A percentile compares a stretch with the other conserved stretches of the same genome.
Evolutionary conservation across 2,113 vertebrate genomes (phyloP).

Genomic region (Chlorodrepanis virens): DNA sequence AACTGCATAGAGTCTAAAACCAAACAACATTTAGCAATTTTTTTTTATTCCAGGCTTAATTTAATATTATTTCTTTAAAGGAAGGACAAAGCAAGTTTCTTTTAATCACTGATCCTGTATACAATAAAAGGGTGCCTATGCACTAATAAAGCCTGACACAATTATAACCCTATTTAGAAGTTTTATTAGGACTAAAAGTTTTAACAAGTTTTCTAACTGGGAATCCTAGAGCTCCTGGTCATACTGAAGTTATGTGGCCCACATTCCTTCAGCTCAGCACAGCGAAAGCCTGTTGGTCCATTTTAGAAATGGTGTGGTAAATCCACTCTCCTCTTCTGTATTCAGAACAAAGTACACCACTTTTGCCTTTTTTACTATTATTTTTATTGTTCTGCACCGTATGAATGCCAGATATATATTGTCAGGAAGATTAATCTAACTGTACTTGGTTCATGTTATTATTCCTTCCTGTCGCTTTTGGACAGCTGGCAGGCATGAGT

Average conservation of each 20-base stretch:
- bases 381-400: neutral
- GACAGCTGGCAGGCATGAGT: neutral
- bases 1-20: neutral
- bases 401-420: neutral
- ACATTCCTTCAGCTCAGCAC: neutral
- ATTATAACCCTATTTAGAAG: neutral
- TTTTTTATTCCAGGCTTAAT: neutral
- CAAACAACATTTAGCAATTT: neutral
- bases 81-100: neutral
- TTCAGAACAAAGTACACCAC: neutral
- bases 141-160: neutral
- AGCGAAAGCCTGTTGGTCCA: accelerated
- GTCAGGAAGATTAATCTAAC: neutral
- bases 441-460: neutral
- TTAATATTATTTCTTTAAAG: neutral
- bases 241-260: neutral
- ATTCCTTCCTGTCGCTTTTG: neutral
- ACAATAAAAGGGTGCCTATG: neutral
- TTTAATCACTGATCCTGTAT: neutral
- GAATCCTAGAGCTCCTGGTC: neutral
- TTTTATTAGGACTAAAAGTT: neutral
- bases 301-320: neutral
- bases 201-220: neutral
- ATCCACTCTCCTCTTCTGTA: neutral
- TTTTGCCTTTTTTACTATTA: neutral